A percentile compares a stretch with the other conserved stretches of the same genome.
Evolutionary conservation across 2,888 invertebrate genomes (phyloP).

Genomic region (Harpagoxenus sublaevis): DNA sequence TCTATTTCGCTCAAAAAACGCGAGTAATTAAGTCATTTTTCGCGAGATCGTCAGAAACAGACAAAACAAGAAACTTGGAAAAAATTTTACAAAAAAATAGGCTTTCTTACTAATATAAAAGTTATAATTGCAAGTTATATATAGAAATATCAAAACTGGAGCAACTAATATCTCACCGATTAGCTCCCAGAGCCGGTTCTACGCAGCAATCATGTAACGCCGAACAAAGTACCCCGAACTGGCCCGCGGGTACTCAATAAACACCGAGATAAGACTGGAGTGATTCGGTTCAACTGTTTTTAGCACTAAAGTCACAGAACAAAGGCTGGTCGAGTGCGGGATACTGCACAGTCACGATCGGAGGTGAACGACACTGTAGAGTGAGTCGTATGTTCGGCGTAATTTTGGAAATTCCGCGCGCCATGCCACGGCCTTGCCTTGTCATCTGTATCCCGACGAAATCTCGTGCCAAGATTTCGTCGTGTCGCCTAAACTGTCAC

Average conservation of each 20-base stretch:
- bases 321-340: constrained; percentile 51
- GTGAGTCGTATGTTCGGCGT: constrained; percentile 54
- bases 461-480: constrained; percentile 39
- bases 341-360: constrained; percentile 59
- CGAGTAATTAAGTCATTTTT: neutral
- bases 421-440: constrained; percentile 63
- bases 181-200: constrained; percentile 2
- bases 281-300: constrained; percentile 61
- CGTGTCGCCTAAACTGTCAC: constrained; percentile 1
- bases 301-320: constrained; percentile 61
- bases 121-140: neutral
- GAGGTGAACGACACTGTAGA: constrained; percentile 72
- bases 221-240: constrained; percentile 51
- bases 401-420: constrained; percentile 72
- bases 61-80: neutral
- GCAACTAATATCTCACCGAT: neutral
- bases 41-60: neutral
- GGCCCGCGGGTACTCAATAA: constrained; percentile 68
- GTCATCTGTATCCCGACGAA: constrained; percentile 30
- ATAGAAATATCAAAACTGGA: neutral
- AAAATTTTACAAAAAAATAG: neutral
- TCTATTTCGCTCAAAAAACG: neutral
- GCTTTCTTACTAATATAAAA: neutral
- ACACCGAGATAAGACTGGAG: constrained; percentile 67
- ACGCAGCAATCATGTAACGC: constrained; percentile 50